Conservation (phyloP, 2,113 vertebrate species). For the Paramisgurnus dabryanus region DNA sequence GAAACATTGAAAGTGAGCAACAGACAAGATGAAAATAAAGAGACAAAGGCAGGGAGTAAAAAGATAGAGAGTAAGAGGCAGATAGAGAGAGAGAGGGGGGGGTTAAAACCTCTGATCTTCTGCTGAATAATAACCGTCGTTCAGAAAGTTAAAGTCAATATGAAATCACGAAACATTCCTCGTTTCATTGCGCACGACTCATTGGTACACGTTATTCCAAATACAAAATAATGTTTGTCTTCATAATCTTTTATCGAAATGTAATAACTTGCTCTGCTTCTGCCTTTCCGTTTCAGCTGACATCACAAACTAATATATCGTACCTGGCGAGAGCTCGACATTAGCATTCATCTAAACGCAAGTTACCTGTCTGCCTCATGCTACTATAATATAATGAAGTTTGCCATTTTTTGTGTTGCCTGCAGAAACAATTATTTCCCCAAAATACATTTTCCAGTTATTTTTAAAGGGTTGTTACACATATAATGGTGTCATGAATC, state of each 20-base stretch:
- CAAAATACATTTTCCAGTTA: not conserved
- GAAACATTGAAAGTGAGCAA: too few species aligned
- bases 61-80: not conserved
- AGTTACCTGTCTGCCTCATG: too few species aligned
- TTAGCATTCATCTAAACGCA: too few species aligned
- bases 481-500: not conserved
- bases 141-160: not conserved
- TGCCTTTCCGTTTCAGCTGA: not conserved
- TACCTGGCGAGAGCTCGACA: too few species aligned
- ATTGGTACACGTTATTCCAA: too few species aligned
- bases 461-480: too few species aligned
- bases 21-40: not conserved
- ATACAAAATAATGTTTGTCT: too few species aligned
- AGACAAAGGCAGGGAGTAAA: constrained; percentile 6
- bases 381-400: too few species aligned
- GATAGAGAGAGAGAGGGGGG: too few species aligned
- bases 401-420: not conserved
- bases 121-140: not conserved
- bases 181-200: not conserved
- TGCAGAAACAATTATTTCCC: not conserved
- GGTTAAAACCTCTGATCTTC: not conserved
- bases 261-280: not conserved
- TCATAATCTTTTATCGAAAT: not conserved
- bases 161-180: not conserved
- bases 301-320: too few species aligned